Conservation (phyloP, 2,888 invertebrate species). For the Parthenolecanium corni region DNA sequence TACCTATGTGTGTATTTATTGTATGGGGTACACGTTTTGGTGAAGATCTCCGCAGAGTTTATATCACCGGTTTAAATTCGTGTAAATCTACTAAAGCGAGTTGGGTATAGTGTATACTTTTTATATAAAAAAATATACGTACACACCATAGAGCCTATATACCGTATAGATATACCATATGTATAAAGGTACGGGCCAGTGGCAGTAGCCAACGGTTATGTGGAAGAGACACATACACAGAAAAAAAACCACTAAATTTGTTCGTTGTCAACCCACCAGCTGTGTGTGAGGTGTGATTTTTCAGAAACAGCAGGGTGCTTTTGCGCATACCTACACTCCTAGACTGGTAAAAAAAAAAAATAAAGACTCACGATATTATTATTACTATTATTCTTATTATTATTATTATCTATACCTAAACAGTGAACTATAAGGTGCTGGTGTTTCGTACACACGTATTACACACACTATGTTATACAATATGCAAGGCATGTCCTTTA, state of each 20-base stretch:
- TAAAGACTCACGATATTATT: conserved; percentile 24
- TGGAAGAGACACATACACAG: conserved; percentile 8
- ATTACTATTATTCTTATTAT: conserved; percentile 26
- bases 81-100: no score
- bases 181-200: neutral
- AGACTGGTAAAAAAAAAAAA: conserved; percentile 1
- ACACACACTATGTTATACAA: conserved; percentile 1
- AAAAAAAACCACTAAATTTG: conserved; percentile 27
- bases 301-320: conserved; percentile 20
- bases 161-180: no score
- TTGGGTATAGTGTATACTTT: no score
- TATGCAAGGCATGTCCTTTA: neutral
- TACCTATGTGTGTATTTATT: no score
- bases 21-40: no score
- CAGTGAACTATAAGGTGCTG: conserved; percentile 14
- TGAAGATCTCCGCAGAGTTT: no score
- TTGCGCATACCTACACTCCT: conserved; percentile 23
- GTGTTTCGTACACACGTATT: conserved; percentile 12
- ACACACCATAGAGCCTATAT: no score
- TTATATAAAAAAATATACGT: no score
- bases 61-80: no score
- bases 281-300: conserved; percentile 28
- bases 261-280: conserved; percentile 28
- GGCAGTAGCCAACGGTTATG: conserved; percentile 10
- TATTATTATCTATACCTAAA: conserved; percentile 13